These are phyloP conservation scores for Oikopleura albicans DNA, from an alignment of 23 tunicate genomes.

Conservation along the genomic window DNA sequence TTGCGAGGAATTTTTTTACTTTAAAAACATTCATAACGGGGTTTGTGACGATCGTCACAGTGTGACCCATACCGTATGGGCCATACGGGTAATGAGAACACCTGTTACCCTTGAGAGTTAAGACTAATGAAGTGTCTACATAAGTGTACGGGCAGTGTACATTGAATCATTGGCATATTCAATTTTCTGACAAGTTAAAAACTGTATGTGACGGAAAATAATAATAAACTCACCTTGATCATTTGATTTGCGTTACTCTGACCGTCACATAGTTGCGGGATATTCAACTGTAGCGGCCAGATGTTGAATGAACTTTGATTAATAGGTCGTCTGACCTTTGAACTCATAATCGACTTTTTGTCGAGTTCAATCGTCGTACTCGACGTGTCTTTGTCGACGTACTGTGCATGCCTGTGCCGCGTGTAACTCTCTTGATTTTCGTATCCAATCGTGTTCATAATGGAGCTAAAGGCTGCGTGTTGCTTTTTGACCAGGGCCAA, in stretches of 20 bases:
- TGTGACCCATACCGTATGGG: no score
- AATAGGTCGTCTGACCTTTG: background rate
- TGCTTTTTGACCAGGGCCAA: background rate
- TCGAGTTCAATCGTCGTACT: background rate
- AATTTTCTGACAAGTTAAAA: no score
- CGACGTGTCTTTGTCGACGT: background rate
- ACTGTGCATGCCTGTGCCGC: background rate
- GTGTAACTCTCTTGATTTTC: background rate
- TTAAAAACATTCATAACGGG: no score
- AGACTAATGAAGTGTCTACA: no score
- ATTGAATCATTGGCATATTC: no score
- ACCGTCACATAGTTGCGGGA: background rate
- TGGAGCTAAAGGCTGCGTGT: background rate
- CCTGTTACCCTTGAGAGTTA: no score
- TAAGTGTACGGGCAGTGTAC: no score
- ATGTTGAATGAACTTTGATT: background rate
- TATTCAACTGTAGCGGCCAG: conserved; percentile 1
- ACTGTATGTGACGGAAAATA: no score
- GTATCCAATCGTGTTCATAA: background rate
- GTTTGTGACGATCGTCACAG: no score
- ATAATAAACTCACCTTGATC: background rate
- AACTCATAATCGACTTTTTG: background rate
- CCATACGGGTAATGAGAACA: no score
- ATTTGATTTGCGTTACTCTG: background rate
- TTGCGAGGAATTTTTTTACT: no score